A percentile compares a stretch with the other conserved stretches of the same genome.
Conservation (phyloP, 2,888 invertebrate genomes). For the Nematopogon swammerdamellus region DNA sequence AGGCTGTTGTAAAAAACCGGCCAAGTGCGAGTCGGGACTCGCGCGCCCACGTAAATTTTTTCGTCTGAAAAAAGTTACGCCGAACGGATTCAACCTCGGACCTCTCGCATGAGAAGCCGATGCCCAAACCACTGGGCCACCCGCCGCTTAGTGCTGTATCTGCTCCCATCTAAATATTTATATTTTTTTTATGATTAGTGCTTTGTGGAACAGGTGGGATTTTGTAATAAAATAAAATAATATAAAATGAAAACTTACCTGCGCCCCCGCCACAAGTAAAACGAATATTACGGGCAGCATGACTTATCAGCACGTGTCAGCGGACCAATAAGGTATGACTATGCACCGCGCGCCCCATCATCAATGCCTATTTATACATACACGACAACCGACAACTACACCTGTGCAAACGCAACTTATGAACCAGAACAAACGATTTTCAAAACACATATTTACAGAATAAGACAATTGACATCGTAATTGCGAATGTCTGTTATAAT, state of each 20-base stretch:
- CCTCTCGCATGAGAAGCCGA: no score
- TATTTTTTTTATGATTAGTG: no score
- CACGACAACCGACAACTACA: not conserved
- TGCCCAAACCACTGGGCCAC: no score
- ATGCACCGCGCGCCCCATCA: not conserved
- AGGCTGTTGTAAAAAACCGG: no score
- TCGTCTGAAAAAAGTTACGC: no score
- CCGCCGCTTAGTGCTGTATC: no score
- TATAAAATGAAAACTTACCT: constrained; percentile 33
- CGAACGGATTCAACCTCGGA: no score
- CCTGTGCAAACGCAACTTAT: not conserved
- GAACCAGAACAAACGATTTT: not conserved
- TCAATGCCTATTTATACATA: not conserved
- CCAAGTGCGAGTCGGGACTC: no score
- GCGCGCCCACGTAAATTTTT: no score
- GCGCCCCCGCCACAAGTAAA: constrained; percentile 29
- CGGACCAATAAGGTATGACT: not conserved
- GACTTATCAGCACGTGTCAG: not conserved
- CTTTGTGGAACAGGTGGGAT: no score
- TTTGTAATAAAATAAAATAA: no score
- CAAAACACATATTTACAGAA: not conserved
- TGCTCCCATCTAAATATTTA: no score
- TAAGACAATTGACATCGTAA: not conserved
- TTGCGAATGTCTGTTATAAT: not conserved
- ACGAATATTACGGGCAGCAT: constrained; percentile 39